Base-by-base conservation (phyloP, 2,113 vertebrate species). In the Thalassarche chlororhynchos region DNA sequence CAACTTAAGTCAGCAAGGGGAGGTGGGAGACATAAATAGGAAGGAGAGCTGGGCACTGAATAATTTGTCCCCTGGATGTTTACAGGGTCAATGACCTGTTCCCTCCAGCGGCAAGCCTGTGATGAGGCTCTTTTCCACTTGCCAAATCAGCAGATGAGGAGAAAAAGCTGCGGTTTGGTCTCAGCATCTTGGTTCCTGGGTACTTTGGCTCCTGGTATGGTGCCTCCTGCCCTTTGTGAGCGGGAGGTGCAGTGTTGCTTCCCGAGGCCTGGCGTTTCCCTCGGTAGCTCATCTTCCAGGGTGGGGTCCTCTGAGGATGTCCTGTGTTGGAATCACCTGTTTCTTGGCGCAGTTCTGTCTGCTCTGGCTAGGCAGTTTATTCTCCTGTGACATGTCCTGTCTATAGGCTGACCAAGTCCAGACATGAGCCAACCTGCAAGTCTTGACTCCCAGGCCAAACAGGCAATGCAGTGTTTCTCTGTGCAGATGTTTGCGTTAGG, bases 361-460 rank as follows among this genome's bases (percentile, higher is more conserved):
- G 54, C 60, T 87, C 31, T 57, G 31, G 16, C 26, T 29, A 21
- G 69, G 55, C 46, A 26, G 51, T 70, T 74, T 79, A 47, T 47
- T 31, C 85, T 61, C 7, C 3, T 57, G 34, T 90, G 65, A 44
- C 34, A 4, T 6, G 24, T 74, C 32, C 74, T 77, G 44, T 24
- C 68, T 65, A 1, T 46, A 65, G 64, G 54, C 76, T 80, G 79
- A 18, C 46, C 24, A 5, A 47, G 60, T 18, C 66, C 1, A 0
- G 54, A 10, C 9, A 12, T 0, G 1, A 44, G 25, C 54, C 54
- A 57, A 4, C 36, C n/a, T 20, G 6, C 25, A 4, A 31, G 28
- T 74, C 57, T 18, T 21, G 69, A 10, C 64, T n/a, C 17, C 23
- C n/a, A 57, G 58, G 38, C 58, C 58, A 72, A 28, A 46, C 2